phyloP scores from a whole-genome alignment of 1,140 invertebrate species.

The Drosophila orena region DNA sequence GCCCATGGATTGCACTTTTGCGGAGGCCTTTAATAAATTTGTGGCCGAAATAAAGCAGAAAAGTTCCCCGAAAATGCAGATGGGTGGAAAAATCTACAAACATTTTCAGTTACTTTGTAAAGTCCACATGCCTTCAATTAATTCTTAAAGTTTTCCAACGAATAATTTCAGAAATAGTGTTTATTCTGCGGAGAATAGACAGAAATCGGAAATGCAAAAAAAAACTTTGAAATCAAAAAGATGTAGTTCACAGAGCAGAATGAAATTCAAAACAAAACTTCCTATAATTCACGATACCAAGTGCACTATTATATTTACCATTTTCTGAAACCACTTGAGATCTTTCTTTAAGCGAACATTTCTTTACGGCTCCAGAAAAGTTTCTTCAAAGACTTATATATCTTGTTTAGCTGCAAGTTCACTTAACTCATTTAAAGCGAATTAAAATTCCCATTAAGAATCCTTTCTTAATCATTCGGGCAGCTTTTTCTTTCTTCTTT shows the following conservation, averaged over 20 bases:
- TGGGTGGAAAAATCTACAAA: conserved; percentile 13
- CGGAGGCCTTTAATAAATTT: conserved; percentile 39
- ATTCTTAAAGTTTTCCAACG: conserved; percentile 24
- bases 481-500: conserved; percentile 14
- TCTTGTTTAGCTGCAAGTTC: conserved; percentile 1
- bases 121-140: conserved; percentile 16
- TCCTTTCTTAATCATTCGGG: conserved; percentile 19
- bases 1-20: conserved; percentile 56
- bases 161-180: conserved; percentile 6
- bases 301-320: no score
- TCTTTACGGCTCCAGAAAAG: neutral
- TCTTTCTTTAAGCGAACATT: neutral
- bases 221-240: no score
- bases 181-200: neutral
- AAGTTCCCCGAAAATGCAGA: conserved; percentile 19
- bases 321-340: neutral
- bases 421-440: conserved; percentile 10
- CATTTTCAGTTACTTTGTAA: conserved; percentile 22
- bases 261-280: no score
- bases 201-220: neutral
- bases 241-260: no score
- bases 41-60: neutral
- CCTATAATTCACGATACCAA: no score
- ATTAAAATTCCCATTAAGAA: conserved; percentile 37
- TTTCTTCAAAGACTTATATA: conserved; percentile 3